Conservation (phyloP, 2,113 vertebrate species). For the Oenanthe oenanthe region DNA sequence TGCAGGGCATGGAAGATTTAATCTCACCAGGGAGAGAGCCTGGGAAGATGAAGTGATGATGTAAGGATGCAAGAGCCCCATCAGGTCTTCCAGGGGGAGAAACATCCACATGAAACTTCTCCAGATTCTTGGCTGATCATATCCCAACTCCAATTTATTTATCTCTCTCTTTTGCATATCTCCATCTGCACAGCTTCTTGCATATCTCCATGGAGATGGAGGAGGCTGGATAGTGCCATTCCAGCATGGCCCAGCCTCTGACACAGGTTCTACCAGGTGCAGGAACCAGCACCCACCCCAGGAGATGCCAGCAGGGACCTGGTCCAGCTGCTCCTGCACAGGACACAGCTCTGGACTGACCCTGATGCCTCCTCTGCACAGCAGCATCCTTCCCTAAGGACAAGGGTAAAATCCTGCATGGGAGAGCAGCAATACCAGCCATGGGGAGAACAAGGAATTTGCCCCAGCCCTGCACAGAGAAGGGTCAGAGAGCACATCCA, state of each 20-base stretch:
- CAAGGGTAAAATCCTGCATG: background rate
- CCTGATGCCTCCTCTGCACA: background rate
- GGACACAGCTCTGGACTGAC: background rate
- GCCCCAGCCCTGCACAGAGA: background rate
- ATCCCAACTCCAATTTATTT: constrained; percentile 12
- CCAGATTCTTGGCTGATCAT: background rate
- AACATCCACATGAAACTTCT: constrained; percentile 8
- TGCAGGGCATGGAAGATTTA: constrained; percentile 7
- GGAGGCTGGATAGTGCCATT: background rate
- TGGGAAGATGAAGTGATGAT: background rate
- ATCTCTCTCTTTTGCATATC: constrained; percentile 44
- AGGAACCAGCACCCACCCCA: background rate
- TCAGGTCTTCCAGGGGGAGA: background rate
- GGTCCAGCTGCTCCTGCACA: background rate
- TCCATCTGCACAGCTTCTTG: constrained; percentile 28
- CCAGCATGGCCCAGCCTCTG: background rate
- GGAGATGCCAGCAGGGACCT: background rate
- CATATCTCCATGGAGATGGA: constrained; percentile 64
- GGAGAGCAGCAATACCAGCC: background rate
- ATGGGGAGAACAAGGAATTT: background rate
- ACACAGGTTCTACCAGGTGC: background rate
- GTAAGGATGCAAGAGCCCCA: background rate
- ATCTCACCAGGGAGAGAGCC: background rate
- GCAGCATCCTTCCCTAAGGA: background rate
- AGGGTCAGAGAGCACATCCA: background rate